Conservation (phyloP, 1,140 invertebrate species). For the Monomorium pharaonis region DNA sequence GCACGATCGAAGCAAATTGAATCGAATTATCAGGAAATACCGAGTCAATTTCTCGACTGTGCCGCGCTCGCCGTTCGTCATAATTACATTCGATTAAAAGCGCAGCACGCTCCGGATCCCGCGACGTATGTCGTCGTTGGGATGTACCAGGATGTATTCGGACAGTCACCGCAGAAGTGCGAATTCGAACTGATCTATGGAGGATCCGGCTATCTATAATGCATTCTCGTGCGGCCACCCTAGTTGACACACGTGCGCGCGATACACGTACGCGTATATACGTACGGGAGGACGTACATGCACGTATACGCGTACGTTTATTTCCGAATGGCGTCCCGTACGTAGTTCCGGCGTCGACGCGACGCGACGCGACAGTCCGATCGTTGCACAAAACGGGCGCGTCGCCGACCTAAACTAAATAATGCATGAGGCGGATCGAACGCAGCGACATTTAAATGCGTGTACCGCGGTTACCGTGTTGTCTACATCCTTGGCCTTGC, state of each 20-base stretch:
- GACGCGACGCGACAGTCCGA: slow-evolving; percentile 73
- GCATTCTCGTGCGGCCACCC: slow-evolving; percentile 63
- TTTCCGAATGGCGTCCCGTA: slow-evolving; percentile 72
- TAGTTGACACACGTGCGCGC: slow-evolving; percentile 35
- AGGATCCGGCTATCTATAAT: slow-evolving; percentile 71
- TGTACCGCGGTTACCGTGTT: slow-evolving; percentile 64
- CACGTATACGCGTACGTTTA: slow-evolving; percentile 64
- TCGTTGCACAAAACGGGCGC: slow-evolving; percentile 74
- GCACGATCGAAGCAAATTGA: slow-evolving; percentile 58
- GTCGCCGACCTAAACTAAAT: slow-evolving; percentile 76
- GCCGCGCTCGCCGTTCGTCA: slow-evolving; percentile 52
- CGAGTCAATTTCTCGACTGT: slow-evolving; percentile 61
- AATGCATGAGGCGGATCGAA: slow-evolving; percentile 80
- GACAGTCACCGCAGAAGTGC: slow-evolving; percentile 60
- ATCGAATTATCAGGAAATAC: slow-evolving; percentile 51
- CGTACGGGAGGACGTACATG: not conserved
- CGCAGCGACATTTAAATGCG: slow-evolving; percentile 79
- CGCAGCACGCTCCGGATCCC: slow-evolving; percentile 23
- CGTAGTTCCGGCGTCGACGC: slow-evolving; percentile 75
- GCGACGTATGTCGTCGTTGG: slow-evolving; percentile 37
- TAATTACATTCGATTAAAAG: slow-evolving; percentile 71
- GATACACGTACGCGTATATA: not conserved
- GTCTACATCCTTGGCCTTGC: slow-evolving; percentile 73
- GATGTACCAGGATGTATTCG: slow-evolving; percentile 36
- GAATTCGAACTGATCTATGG: slow-evolving; percentile 72